phyloP scores from a whole-genome alignment of 2,888 invertebrate species.

The Drosophila lacicola region DNA sequence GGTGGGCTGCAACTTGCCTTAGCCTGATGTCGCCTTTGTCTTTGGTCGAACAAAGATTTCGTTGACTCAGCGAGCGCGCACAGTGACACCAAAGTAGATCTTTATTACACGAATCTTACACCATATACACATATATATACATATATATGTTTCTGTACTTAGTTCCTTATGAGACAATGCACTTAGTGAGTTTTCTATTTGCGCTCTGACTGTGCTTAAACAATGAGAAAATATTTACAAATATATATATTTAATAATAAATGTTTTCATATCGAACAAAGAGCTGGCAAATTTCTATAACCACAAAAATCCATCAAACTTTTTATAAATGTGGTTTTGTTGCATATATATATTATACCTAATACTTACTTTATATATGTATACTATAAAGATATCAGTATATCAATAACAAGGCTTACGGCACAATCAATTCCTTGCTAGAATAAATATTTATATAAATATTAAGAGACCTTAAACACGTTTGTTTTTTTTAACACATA shows the following conservation, averaged over 20 bases:
- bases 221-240: constrained; percentile 17
- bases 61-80: constrained; percentile 22
- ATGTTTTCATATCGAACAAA: neutral
- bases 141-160: constrained; percentile 13
- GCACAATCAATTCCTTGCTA: too few relatives aligned
- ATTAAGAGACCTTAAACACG: too few relatives aligned
- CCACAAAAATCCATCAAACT: neutral
- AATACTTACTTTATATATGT: neutral
- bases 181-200: constrained; percentile 31
- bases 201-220: constrained; percentile 9
- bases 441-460: too few relatives aligned
- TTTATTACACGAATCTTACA: constrained; percentile 17
- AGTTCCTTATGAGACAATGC: constrained; percentile 38
- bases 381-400: too few relatives aligned
- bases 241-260: constrained; percentile 1
- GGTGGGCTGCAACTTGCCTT: constrained; percentile 86
- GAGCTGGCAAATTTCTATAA: neutral
- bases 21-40: constrained; percentile 3
- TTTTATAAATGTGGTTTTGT: too few relatives aligned
- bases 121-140: neutral
- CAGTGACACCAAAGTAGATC: constrained; percentile 44
- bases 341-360: too few relatives aligned
- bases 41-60: constrained; percentile 7
- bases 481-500: neutral
- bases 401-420: too few relatives aligned